Percentiles rank a stretch among this genome's conserved stretches.
Evolutionary conservation across 1,140 invertebrate species (phyloP).

Genomic region (Papilio xuthus): DNA sequence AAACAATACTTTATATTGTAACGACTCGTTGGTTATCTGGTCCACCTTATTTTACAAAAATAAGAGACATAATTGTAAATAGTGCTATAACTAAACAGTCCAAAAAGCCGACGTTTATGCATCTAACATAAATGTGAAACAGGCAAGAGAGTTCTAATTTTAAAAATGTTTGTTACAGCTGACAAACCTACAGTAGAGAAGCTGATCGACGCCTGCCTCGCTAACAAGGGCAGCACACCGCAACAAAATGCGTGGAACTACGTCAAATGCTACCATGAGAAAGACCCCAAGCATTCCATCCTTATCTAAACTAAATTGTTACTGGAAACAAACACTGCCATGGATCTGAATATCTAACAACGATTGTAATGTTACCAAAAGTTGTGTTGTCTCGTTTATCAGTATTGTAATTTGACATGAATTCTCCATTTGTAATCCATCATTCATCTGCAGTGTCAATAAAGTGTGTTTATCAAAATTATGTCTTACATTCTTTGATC

Average conservation of each 20-base stretch:
- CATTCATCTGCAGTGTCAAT: background rate
- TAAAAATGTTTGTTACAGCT: conserved; percentile 52
- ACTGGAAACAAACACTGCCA: conserved; percentile 3
- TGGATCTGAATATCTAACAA: conserved; percentile 6
- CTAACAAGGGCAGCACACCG: conserved; percentile 77
- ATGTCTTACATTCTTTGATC: background rate
- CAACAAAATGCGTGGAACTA: conserved; percentile 81
- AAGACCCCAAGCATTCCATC: conserved; percentile 78
- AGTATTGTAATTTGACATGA: background rate
- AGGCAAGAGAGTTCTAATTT: no score
- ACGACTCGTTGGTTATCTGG: no score
- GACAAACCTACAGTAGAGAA: conserved; percentile 75
- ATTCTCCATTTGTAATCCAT: background rate
- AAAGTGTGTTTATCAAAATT: background rate
- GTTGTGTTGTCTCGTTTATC: background rate
- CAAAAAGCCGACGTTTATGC: no score
- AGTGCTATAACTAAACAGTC: no score
- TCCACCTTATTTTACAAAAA: no score
- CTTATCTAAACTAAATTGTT: conserved; percentile 56
- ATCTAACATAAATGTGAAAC: no score
- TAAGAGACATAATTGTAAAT: no score
- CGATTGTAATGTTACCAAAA: background rate
- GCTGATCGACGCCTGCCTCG: conserved; percentile 74
- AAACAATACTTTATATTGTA: no score
- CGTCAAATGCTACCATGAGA: conserved; percentile 81